Percentiles rank a stretch among this genome's conserved stretches.
phyloP scores from a whole-genome alignment of 2,113 vertebrate genomes.

The Cyprinodon tularosa region DNA sequence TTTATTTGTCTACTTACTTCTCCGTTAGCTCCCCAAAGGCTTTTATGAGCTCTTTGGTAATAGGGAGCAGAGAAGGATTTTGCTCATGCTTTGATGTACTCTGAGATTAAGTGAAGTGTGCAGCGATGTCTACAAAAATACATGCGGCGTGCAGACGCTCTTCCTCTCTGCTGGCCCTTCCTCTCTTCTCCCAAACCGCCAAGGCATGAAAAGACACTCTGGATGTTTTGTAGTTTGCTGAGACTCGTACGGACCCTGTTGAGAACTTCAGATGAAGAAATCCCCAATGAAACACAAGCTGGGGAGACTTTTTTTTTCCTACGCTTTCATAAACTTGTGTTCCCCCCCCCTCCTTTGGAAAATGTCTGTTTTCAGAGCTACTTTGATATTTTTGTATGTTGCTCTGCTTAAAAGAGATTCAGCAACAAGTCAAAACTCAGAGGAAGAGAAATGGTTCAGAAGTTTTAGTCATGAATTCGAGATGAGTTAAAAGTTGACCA shows the following conservation, averaged over 20 bases:
- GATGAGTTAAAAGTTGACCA: background rate
- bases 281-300: constrained; percentile 74
- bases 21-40: constrained; percentile 70
- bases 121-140: constrained; percentile 79
- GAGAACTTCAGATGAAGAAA: constrained; percentile 74
- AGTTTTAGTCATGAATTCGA: constrained; percentile 31
- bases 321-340: constrained; percentile 44
- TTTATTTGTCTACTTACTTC: constrained; percentile 76
- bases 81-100: constrained; percentile 80
- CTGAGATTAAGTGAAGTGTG: constrained; percentile 81
- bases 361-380: constrained; percentile 49
- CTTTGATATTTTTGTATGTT: constrained; percentile 55
- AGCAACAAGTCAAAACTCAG: constrained; percentile 55
- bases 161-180: constrained; percentile 68
- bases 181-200: constrained; percentile 70
- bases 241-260: constrained; percentile 76
- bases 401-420: constrained; percentile 65
- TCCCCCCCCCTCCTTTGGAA: constrained; percentile 50
- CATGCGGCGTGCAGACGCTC: constrained; percentile 63
- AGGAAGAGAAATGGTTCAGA: constrained; percentile 32
- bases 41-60: constrained; percentile 80
- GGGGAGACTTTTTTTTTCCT: constrained; percentile 48
- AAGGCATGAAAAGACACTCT: constrained; percentile 74
- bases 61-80: constrained; percentile 63
- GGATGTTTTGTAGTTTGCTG: constrained; percentile 59